Conservation (phyloP, 2,888 invertebrate genomes). For the Trichopoda pennipes region DNA sequence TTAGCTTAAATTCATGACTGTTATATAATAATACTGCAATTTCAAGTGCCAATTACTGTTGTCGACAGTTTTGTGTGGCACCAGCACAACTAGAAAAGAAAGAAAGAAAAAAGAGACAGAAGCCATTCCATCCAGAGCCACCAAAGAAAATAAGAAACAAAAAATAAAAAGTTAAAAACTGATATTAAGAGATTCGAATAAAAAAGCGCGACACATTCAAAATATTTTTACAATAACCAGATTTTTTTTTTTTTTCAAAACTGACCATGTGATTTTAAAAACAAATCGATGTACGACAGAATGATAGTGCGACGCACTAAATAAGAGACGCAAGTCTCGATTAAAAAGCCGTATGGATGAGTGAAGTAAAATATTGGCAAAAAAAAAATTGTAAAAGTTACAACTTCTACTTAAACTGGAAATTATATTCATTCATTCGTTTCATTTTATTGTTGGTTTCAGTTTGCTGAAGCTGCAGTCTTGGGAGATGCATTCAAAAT, state of each 20-base stretch:
- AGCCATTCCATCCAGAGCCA: constrained; percentile 29
- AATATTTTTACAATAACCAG: background rate
- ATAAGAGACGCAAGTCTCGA: constrained; percentile 3
- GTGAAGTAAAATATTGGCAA: constrained; percentile 4
- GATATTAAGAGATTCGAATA: constrained; percentile 6
- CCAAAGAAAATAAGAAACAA: constrained; percentile 16
- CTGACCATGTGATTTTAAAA: constrained; percentile 38
- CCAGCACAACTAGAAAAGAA: constrained; percentile 3
- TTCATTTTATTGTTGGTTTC: constrained; percentile 18
- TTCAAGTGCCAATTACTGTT: constrained; percentile 62
- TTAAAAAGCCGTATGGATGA: constrained; percentile 19
- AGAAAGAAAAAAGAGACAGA: constrained; percentile 17
- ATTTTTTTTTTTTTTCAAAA: background rate
- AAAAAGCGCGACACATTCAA: constrained; percentile 10
- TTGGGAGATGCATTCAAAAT: constrained; percentile 24
- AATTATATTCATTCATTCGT: background rate
- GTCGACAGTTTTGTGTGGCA: constrained; percentile 33
- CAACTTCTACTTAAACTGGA: constrained; percentile 39
- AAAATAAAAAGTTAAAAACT: background rate
- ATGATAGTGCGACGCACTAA: constrained; percentile 11
- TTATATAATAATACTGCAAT: constrained; percentile 59
- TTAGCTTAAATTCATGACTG: constrained; percentile 37
- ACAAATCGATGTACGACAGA: background rate
- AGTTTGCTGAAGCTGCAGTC: constrained; percentile 22
- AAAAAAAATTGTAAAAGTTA: constrained; percentile 6